These are phyloP conservation scores for Otocyon megalotis DNA, from an alignment of 2,113 vertebrate genomes.

Conservation along the genomic window DNA sequence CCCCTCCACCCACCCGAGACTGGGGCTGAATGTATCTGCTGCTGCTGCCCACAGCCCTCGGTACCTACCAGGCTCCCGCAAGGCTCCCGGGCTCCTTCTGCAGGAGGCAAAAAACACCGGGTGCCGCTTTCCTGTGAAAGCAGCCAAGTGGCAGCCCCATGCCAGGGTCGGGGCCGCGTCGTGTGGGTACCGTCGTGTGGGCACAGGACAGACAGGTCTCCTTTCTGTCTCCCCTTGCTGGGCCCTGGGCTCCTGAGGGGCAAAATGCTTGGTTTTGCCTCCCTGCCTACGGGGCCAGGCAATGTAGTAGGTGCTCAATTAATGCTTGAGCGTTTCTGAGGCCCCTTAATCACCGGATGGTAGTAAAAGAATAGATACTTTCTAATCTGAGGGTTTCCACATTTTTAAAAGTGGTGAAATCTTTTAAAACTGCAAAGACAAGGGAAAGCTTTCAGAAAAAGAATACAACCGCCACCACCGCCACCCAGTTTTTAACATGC, in stretches of 20 bases:
- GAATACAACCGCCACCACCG: too few relatives aligned
- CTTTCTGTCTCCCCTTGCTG: background rate
- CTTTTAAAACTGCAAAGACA: background rate
- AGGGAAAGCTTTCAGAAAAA: background rate
- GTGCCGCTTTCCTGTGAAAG: background rate
- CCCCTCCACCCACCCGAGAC: too few relatives aligned
- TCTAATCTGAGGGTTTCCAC: background rate
- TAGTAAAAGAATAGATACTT: background rate
- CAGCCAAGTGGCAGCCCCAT: too few relatives aligned
- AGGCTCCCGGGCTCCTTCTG: background rate
- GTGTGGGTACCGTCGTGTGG: background rate
- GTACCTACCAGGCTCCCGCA: background rate
- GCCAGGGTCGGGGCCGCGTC: accelerated
- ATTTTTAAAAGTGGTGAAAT: background rate
- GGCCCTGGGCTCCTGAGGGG: background rate
- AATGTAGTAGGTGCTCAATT: background rate
- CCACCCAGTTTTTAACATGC: background rate
- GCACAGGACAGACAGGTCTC: background rate
- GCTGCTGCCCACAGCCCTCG: background rate
- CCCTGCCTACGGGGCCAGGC: background rate
- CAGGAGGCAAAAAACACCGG: background rate
- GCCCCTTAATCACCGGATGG: background rate
- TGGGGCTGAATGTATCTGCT: background rate
- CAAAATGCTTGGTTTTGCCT: background rate
- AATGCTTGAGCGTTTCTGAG: background rate